Percentiles rank a stretch among this genome's conserved stretches.
These are phyloP conservation scores for Halcyon chelicuti DNA, from an alignment of 2,797 vertebrate species.

Conservation along the genomic window DNA sequence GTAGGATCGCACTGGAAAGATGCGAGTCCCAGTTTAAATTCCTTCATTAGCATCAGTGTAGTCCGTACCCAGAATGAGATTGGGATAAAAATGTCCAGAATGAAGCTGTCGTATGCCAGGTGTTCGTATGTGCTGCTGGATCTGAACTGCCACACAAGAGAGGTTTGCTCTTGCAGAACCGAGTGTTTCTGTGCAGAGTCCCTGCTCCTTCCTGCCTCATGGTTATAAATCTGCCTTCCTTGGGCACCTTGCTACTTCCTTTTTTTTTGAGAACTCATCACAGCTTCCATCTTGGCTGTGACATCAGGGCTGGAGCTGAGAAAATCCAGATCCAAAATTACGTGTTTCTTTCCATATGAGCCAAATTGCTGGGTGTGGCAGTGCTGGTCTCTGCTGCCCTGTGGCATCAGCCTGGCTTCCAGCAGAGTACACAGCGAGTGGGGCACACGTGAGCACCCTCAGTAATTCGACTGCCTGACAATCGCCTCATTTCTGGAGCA, in stretches of 20 bases:
- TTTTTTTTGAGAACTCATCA: neutral
- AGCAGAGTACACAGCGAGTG: neutral
- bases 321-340: neutral
- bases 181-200: neutral
- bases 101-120: neutral
- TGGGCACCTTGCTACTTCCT: neutral
- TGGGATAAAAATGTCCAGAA: neutral
- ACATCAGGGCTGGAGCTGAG: neutral
- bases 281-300: neutral
- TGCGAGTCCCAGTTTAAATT: conserved; percentile 23
- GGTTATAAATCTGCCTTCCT: neutral
- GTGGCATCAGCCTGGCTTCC: neutral
- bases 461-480: neutral
- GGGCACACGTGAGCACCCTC: rapidly evolving
- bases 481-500: neutral
- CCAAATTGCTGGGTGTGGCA: neutral
- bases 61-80: neutral
- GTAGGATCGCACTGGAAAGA: neutral
- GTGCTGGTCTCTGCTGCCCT: neutral
- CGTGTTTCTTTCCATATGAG: neutral
- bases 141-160: neutral
- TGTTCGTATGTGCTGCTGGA: neutral
- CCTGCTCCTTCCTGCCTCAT: neutral
- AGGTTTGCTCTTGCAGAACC: neutral
- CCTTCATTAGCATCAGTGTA: conserved; percentile 18